A percentile compares a stretch with the other conserved stretches of the same genome.
Evolutionary conservation across 2,888 invertebrate species (phyloP).

Genomic region (Chamaedrilus cognettii): DNA sequence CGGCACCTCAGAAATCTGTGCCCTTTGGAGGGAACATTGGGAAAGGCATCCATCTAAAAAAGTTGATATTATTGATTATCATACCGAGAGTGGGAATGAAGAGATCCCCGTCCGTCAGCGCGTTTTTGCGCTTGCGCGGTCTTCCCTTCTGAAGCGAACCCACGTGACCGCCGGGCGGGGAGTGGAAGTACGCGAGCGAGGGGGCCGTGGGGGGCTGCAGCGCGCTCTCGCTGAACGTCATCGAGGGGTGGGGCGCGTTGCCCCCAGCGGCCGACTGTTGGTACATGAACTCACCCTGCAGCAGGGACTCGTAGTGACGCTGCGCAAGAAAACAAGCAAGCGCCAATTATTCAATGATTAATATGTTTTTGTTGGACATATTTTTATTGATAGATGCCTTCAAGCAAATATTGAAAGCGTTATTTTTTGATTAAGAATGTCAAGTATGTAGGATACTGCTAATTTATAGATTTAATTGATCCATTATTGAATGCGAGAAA

Average conservation of each 20-base stretch:
- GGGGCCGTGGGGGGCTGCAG: conserved; percentile 10
- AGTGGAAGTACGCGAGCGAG: conserved; percentile 11
- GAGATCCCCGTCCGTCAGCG: conserved; percentile 18
- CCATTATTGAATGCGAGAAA: too few relatives aligned
- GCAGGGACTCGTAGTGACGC: conserved; percentile 19
- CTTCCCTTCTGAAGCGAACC: conserved; percentile 28
- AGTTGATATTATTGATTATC: background rate
- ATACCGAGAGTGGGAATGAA: conserved; percentile 24
- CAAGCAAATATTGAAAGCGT: too few relatives aligned
- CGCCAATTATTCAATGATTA: too few relatives aligned
- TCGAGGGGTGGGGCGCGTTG: background rate
- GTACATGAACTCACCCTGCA: conserved; percentile 21
- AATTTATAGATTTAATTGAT: too few relatives aligned
- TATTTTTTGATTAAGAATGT: too few relatives aligned
- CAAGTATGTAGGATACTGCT: too few relatives aligned
- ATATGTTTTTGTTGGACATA: too few relatives aligned
- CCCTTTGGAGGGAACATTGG: too few relatives aligned
- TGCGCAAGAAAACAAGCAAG: too few relatives aligned
- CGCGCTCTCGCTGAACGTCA: background rate
- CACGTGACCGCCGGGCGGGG: conserved; percentile 3
- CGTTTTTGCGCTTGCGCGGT: conserved; percentile 30
- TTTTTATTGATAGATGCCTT: too few relatives aligned
- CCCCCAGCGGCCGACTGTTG: background rate
- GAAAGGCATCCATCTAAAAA: too few relatives aligned
- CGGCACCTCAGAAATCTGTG: too few relatives aligned